Base-by-base conservation (phyloP, 2,113 vertebrate species). In the Spea bombifrons region DNA sequence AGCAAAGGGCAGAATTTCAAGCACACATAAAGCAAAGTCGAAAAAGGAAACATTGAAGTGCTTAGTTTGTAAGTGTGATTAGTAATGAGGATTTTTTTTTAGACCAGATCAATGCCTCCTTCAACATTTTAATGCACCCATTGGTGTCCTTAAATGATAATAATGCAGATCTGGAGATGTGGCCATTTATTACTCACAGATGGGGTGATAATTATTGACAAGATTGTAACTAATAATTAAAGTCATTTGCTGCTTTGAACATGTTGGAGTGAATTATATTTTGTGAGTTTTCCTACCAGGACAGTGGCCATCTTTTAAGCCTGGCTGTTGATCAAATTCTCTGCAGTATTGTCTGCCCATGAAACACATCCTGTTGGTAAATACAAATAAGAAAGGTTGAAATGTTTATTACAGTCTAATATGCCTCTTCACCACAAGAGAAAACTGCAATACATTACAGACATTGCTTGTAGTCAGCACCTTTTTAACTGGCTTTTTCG, bases 101-200 rank as follows among this genome's bases (percentile, higher is more conserved):
- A 85, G 92, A 91, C 90, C 90, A 92, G 94, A 96, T 97, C 94
- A 92, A 97, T 96, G 94, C 90, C 90, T 91, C 90, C 89, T 92
- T 91, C 90, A 93, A 93, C 92, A 92, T 90, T 95, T 95, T 94
- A 95, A 92, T 94, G 91, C 91, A 91, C 91, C 93, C 93, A 90
- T 93, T 87, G 92, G 94, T 94, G 93, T 95, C 93, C 93, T 95
- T 93, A 94, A 94, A 91, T 88, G 91, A 93, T 95, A 92, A 95
- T 90, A 93, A 94, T 92, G 89, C 86, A 93, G 92, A 94, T 94
- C 92, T 94, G 92, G 92, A 93, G 92, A 89, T 91, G 86, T 87
- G 89, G 92, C 92, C 90, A 94, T 96, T 96, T 93, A 95, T 96
- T 95, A 94, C 92, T 89, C 90, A 90, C 89, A 94, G 93, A 94